Base-by-base conservation (phyloP, 2,888 invertebrate species). In the Alloplasta piceator region DNA sequence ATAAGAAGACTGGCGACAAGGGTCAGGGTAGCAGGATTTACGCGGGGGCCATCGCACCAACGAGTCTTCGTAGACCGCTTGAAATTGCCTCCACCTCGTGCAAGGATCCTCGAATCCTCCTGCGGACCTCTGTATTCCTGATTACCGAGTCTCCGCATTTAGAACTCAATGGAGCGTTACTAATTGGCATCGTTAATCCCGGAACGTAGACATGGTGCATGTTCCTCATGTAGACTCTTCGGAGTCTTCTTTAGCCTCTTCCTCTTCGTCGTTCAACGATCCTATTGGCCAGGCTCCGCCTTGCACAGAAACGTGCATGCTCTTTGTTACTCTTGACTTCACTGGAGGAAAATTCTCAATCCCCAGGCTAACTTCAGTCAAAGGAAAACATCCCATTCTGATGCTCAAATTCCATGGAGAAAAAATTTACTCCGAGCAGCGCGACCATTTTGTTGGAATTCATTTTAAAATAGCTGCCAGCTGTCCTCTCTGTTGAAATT, bases 101-200 rank as follows among this genome's bases (percentile, higher is more conserved):
- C 78, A 84, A 88, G 85, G 87, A 89, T 89, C 85, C 86, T 84
- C 82, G 80, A 84, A 84, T 85, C 87, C 90, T 92, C 91, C 85
- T 91, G 75, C 38, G 56, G 39, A 68, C 55, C 84, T 87, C 89
- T 92, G 89, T 82, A 88, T 85, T 87, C 92, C 92, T 92, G 89
- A 85, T 92, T 84, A 77, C 71, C 76, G 76, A 89, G 89, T 90
- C 91, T 92, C 91, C 92, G 89, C 91, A 90, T 92, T 92, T 92
- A 92, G 92, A 92, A 92, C 89, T 91, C 92, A 88, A 91, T 91
- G 90, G 88, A 91, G 91, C 90, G 90, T 83, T 89, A 90, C 91
- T 91, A 90, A 92, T 92, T 90, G 88, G 79, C 72, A 83, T 86
- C 85, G 85, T 85, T 86, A 83, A 78, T 60, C 67, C 5, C 10